Conservation (phyloP, 2,797 vertebrate genomes). For the Trachops cirrhosus region DNA sequence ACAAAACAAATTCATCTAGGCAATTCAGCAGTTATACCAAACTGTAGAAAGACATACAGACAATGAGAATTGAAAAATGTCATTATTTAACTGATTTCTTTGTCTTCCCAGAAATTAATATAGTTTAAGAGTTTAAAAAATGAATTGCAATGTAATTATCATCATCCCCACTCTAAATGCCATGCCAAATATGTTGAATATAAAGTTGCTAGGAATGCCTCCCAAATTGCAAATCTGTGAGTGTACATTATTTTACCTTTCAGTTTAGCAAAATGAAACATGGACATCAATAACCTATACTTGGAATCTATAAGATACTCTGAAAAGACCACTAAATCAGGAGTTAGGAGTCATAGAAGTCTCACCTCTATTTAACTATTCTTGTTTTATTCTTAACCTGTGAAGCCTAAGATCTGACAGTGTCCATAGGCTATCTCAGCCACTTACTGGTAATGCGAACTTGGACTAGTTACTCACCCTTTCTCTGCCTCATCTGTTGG, state of each 20-base stretch:
- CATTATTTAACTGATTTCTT: background rate
- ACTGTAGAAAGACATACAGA: background rate
- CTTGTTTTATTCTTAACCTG: background rate
- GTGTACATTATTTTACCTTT: background rate
- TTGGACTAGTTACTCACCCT: background rate
- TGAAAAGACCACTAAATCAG: background rate
- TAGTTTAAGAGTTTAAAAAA: background rate
- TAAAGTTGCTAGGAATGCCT: background rate
- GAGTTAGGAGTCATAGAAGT: background rate
- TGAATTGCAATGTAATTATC: background rate
- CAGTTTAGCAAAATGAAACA: slow-evolving; percentile 10
- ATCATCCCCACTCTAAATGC: background rate
- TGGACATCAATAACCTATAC: background rate
- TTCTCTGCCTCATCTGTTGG: background rate
- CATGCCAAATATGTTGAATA: background rate
- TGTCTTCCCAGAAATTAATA: background rate
- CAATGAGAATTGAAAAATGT: background rate
- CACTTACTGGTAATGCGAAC: background rate
- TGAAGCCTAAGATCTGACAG: background rate
- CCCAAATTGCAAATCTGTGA: background rate
- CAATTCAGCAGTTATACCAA: background rate
- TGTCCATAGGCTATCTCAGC: background rate
- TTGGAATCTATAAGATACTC: background rate
- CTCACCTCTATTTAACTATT: background rate
- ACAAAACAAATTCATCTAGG: background rate